Conservation (phyloP, 2,797 vertebrate species). For the Phaenicophaeus curvirostris region DNA sequence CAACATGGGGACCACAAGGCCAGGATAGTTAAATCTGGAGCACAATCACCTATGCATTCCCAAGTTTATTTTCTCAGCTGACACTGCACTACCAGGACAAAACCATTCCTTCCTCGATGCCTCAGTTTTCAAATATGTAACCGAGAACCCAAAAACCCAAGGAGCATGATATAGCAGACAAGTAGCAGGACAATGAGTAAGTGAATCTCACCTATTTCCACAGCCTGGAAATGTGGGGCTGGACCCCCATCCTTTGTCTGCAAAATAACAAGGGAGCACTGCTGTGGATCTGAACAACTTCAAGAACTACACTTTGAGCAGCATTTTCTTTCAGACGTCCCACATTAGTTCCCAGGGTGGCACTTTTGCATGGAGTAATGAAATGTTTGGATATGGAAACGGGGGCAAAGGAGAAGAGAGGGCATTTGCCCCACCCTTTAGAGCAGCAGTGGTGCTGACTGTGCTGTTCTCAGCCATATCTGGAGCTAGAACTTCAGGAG, state of each 20-base stretch:
- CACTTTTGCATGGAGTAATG: not conserved
- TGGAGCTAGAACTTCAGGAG: not conserved
- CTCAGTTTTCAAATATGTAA: not conserved
- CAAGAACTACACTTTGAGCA: not conserved
- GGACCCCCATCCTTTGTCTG: not conserved
- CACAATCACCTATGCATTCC: not conserved
- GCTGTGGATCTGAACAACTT: not conserved
- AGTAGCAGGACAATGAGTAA: not conserved
- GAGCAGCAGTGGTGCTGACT: not conserved
- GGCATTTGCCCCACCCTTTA: not conserved
- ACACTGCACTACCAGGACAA: not conserved
- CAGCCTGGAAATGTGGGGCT: not conserved
- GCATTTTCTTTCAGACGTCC: not conserved
- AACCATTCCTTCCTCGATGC: not conserved
- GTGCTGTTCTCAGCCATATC: not conserved
- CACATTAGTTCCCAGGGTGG: not conserved
- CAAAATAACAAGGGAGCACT: not conserved
- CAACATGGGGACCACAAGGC: not conserved
- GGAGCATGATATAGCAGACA: accelerated
- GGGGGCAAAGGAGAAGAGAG: not conserved
- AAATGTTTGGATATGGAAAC: not conserved
- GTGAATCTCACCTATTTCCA: not conserved
- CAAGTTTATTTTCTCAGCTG: not conserved
- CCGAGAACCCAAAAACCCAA: not conserved
- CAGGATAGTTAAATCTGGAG: not conserved